Conservation (phyloP, 2,888 invertebrate species). For the Eucera pruinosa region DNA sequence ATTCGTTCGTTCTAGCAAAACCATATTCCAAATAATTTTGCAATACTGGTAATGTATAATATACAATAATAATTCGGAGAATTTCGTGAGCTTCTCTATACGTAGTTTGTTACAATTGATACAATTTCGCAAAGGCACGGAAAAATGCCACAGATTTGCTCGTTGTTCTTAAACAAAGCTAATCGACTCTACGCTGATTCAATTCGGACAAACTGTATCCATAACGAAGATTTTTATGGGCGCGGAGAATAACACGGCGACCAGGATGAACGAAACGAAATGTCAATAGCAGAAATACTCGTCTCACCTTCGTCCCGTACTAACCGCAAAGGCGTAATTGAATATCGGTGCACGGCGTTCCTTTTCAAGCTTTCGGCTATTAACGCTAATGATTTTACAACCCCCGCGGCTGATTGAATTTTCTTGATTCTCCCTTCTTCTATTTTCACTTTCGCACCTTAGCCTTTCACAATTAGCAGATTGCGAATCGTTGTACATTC, state of each 20-base stretch:
- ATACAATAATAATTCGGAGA: no score
- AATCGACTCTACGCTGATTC: no score
- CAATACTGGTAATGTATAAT: no score
- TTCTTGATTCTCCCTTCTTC: slow-evolving; percentile 11
- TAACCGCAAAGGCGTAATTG: slow-evolving; percentile 69
- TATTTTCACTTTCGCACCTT: neutral
- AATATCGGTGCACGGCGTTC: slow-evolving; percentile 70
- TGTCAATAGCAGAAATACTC: slow-evolving; percentile 69
- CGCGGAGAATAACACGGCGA: slow-evolving; percentile 49
- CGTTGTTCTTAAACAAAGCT: no score
- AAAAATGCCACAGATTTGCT: no score
- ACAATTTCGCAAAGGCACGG: no score
- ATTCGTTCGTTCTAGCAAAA: no score
- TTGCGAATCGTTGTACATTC: no score
- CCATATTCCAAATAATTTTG: no score
- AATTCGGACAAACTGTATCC: slow-evolving; percentile 14
- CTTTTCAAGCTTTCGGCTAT: slow-evolving; percentile 68
- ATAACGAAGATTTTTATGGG: slow-evolving; percentile 57
- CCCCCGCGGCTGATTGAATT: slow-evolving; percentile 63
- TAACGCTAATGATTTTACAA: slow-evolving; percentile 72
- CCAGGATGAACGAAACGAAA: slow-evolving; percentile 55
- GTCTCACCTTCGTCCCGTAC: slow-evolving; percentile 66
- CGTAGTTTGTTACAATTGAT: no score
- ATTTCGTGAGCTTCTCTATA: no score
- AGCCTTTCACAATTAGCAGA: no score